phyloP scores from a whole-genome alignment of 2,888 invertebrate genomes.

The Hirtodrosophila alboralis region DNA sequence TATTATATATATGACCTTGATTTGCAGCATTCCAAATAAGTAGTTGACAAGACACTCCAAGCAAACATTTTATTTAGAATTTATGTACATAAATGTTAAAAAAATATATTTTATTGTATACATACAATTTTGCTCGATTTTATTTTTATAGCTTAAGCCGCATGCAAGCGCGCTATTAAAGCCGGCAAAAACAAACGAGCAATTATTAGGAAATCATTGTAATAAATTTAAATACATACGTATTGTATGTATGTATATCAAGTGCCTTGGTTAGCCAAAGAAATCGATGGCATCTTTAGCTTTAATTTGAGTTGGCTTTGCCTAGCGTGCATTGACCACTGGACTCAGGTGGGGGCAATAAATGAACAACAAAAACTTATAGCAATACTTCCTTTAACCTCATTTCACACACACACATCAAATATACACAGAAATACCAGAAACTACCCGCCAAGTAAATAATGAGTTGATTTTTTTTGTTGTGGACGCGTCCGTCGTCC shows the following conservation, averaged over 20 bases:
- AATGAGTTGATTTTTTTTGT: slow-evolving; percentile 57
- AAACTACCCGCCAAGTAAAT: slow-evolving; percentile 69
- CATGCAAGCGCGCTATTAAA: slow-evolving; percentile 65
- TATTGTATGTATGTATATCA: slow-evolving; percentile 10
- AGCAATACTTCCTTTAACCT: slow-evolving; percentile 82
- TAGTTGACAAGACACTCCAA: slow-evolving; percentile 49
- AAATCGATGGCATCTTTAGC: slow-evolving; percentile 73
- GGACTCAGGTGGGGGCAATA: slow-evolving; percentile 42
- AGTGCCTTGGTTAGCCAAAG: slow-evolving; percentile 17
- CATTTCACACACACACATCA: slow-evolving; percentile 70
- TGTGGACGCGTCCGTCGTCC: slow-evolving; percentile 69
- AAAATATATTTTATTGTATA: background rate
- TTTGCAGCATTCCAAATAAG: slow-evolving; percentile 24
- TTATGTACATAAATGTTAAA: slow-evolving; percentile 5
- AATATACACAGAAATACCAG: slow-evolving; percentile 24
- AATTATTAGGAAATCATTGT: slow-evolving; percentile 55
- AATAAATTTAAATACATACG: slow-evolving; percentile 26
- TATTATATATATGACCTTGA: slow-evolving; percentile 57
- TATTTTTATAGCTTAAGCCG: slow-evolving; percentile 12
- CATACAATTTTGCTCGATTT: slow-evolving; percentile 3
- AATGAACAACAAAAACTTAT: slow-evolving; percentile 41
- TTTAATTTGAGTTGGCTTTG: slow-evolving; percentile 34
- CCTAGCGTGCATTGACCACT: slow-evolving; percentile 81
- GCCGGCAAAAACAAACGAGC: slow-evolving; percentile 44
- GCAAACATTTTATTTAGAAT: slow-evolving; percentile 5